These are phyloP conservation scores for Lydus trimaculatus DNA, from an alignment of 2,888 invertebrate genomes.

Conservation along the genomic window DNA sequence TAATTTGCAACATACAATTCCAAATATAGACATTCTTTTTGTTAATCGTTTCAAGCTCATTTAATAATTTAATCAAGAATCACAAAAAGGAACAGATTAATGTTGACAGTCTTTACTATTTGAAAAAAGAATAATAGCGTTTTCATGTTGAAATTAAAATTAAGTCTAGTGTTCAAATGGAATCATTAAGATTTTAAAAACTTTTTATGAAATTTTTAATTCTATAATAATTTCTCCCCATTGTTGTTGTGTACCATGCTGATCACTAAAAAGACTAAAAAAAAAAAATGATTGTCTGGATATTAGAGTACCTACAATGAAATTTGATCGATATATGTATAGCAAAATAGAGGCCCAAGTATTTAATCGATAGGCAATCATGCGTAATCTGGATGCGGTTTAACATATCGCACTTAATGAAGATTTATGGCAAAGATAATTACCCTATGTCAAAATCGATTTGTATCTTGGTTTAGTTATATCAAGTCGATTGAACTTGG, in stretches of 20 bases:
- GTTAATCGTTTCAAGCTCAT: constrained; percentile 28
- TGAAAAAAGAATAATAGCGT: constrained; percentile 30
- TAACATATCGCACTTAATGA: constrained; percentile 34
- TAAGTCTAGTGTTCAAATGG: constrained; percentile 30
- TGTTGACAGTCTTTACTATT: constrained; percentile 5
- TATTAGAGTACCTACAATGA: background rate
- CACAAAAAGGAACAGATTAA: constrained; percentile 24
- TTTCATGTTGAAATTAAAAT: constrained; percentile 28
- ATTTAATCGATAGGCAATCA: constrained; percentile 30
- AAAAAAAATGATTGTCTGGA: background rate
- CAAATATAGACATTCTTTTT: background rate
- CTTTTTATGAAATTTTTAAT: constrained; percentile 16
- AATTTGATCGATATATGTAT: background rate
- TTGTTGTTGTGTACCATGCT: no score
- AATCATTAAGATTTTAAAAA: constrained; percentile 21
- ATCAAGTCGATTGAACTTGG: constrained; percentile 2
- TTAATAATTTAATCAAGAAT: constrained; percentile 31
- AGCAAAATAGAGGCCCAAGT: background rate
- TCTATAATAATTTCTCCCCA: background rate
- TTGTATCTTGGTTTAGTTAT: constrained; percentile 30
- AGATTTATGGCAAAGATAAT: constrained; percentile 32
- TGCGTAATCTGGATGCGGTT: constrained; percentile 28
- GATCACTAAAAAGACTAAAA: background rate
- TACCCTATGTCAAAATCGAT: constrained; percentile 29
- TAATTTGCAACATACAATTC: background rate